Evolutionary conservation across 1,140 invertebrate species (phyloP).

Genomic region (Brachionus sp.): DNA sequence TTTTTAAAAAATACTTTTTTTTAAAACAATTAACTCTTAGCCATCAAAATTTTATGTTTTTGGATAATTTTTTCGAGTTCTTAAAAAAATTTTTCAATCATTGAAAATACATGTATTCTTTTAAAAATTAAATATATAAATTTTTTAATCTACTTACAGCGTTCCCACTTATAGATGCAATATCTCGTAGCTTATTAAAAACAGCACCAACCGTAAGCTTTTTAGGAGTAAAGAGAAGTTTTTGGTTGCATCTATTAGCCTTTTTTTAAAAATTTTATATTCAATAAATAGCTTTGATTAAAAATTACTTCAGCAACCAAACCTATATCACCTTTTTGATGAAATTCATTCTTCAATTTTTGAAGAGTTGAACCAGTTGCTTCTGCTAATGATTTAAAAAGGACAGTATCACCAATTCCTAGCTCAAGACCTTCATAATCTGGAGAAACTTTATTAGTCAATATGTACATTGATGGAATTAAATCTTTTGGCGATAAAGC

Average conservation of each 20-base stretch:
- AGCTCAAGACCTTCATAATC: constrained; percentile 82
- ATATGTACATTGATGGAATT: constrained; percentile 83
- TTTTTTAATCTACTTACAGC: constrained; percentile 65
- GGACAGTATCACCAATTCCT: constrained; percentile 84
- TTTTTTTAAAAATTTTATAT: constrained; percentile 47
- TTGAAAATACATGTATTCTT: too few relatives aligned
- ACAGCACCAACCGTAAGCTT: constrained; percentile 66
- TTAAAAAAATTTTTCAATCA: too few relatives aligned
- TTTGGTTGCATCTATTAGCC: constrained; percentile 78
- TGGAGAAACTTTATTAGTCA: constrained; percentile 88
- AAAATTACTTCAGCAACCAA: constrained; percentile 74
- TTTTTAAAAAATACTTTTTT: too few relatives aligned
- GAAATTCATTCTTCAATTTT: constrained; percentile 73
- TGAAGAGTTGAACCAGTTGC: constrained; percentile 71
- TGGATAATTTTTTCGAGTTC: too few relatives aligned
- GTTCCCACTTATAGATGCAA: constrained; percentile 79
- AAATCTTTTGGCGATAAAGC: constrained; percentile 81
- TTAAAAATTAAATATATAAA: too few relatives aligned
- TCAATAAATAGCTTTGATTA: not conserved
- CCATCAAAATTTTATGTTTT: too few relatives aligned
- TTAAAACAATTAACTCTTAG: too few relatives aligned
- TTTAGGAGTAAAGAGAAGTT: constrained; percentile 72
- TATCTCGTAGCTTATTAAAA: constrained; percentile 80
- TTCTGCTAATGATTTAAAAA: constrained; percentile 87
- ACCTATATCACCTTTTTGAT: constrained; percentile 80